These are phyloP conservation scores for Piliocolobus tephrosceles DNA, from an alignment of 2,113 vertebrate species.

Conservation along the genomic window DNA sequence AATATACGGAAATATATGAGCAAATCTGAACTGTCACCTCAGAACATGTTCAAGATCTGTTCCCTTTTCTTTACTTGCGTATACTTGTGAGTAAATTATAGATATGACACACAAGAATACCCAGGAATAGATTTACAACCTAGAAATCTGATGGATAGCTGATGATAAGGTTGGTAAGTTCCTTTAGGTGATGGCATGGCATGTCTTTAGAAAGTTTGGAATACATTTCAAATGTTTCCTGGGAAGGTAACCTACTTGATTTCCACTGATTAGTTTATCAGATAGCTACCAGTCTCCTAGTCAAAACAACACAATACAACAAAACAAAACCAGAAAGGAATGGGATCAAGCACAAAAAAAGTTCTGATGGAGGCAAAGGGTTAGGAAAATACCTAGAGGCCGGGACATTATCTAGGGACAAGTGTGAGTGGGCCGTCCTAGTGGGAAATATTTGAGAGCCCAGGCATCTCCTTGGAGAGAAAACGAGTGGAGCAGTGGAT, in stretches of 20 bases:
- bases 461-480: not conserved
- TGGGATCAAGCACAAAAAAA: not conserved
- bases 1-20: not conserved
- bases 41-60: not conserved
- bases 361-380: not conserved
- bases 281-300: slow-evolving; percentile 25
- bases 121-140: not conserved
- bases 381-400: not conserved
- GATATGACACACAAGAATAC: not conserved
- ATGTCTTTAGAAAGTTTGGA: slow-evolving; percentile 39
- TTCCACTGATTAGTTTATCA: slow-evolving; percentile 45
- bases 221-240: slow-evolving; percentile 16
- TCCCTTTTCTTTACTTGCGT: not conserved
- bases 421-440: not conserved
- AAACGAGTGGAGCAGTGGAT: not conserved
- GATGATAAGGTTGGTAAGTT: not conserved
- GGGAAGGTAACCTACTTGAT: slow-evolving; percentile 17
- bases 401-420: not conserved
- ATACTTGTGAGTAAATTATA: not conserved
- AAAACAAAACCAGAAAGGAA: not conserved
- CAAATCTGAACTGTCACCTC: not conserved
- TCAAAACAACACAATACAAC: not conserved
- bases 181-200: not conserved
- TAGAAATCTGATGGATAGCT: not conserved
- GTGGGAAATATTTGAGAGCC: not conserved